Conservation (phyloP, 2,797 vertebrate genomes). For the Hirundo rustica region DNA sequence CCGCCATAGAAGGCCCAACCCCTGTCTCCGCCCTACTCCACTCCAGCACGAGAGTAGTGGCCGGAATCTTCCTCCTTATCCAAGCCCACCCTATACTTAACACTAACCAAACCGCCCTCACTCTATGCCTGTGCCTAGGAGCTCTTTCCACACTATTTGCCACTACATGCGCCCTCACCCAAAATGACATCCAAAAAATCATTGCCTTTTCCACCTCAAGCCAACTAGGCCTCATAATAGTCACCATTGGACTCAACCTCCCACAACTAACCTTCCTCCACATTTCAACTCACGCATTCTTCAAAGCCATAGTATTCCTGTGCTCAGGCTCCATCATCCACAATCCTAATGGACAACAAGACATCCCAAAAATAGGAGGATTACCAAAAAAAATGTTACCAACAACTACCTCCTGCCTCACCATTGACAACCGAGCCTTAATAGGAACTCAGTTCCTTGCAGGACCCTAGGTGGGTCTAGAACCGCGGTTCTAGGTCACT, state of each 20-base stretch:
- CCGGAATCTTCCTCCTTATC: no score
- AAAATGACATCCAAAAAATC: slow-evolving; percentile 76
- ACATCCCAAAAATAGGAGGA: not conserved
- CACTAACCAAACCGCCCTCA: no score
- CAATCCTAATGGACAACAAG: slow-evolving; percentile 30
- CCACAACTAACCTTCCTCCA: slow-evolving; percentile 59
- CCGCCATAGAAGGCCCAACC: no score
- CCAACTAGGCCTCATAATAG: slow-evolving; percentile 72
- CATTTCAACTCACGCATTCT: slow-evolving; percentile 52
- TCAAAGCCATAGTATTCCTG: slow-evolving; percentile 57
- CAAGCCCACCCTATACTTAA: no score
- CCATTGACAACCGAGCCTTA: not conserved
- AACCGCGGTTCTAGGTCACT: no score
- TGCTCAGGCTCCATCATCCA: slow-evolving; percentile 57
- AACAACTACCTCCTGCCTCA: not conserved
- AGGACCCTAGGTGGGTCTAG: no score
- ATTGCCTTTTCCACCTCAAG: slow-evolving; percentile 71
- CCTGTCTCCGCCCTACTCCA: no score
- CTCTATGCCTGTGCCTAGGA: no score
- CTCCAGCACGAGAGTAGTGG: no score
- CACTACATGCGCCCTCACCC: no score
- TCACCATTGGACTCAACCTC: not conserved
- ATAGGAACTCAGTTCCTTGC: slow-evolving; percentile 37
- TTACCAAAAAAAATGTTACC: not conserved
- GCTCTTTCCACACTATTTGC: no score